Percentiles rank a stretch among this genome's conserved stretches.
These are phyloP conservation scores for Physella acuta DNA, from an alignment of 1,140 invertebrate species.

Conservation along the genomic window DNA sequence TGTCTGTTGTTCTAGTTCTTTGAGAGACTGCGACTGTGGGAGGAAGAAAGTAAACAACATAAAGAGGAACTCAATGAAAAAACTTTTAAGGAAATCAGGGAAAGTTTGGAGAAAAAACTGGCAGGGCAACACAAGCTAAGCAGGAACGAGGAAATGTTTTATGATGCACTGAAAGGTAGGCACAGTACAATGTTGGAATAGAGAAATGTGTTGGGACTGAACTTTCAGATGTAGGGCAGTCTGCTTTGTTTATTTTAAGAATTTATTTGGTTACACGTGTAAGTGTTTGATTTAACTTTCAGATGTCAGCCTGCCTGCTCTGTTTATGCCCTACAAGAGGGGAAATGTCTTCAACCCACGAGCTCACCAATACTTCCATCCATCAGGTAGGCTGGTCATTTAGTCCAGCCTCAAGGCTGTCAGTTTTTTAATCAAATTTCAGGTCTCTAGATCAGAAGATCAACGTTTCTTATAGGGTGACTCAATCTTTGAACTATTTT, in stretches of 20 bases:
- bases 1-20: slow-evolving; percentile 43
- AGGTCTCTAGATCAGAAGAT: too few species aligned
- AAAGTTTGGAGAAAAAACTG: slow-evolving; percentile 50
- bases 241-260: too few species aligned
- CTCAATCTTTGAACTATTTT: too few species aligned
- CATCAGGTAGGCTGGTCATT: slow-evolving; percentile 43
- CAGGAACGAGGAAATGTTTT: slow-evolving; percentile 40
- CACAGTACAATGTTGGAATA: too few species aligned
- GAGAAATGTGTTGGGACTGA: too few species aligned
- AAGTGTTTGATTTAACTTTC: too few species aligned
- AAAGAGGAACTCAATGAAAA: slow-evolving; percentile 43
- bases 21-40: slow-evolving; percentile 42
- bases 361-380: slow-evolving; percentile 56
- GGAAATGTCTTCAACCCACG: slow-evolving; percentile 53
- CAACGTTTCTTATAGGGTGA: too few species aligned
- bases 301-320: slow-evolving; percentile 56
- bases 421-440: too few species aligned
- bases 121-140: slow-evolving; percentile 48
- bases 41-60: slow-evolving; percentile 43
- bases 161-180: slow-evolving; percentile 51
- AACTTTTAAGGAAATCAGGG: slow-evolving; percentile 39
- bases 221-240: too few species aligned
- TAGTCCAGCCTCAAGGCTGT: too few species aligned
- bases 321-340: slow-evolving; percentile 54
- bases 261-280: too few species aligned